phyloP scores from a whole-genome alignment of 2,797 vertebrate genomes.

The Poecilia picta region DNA sequence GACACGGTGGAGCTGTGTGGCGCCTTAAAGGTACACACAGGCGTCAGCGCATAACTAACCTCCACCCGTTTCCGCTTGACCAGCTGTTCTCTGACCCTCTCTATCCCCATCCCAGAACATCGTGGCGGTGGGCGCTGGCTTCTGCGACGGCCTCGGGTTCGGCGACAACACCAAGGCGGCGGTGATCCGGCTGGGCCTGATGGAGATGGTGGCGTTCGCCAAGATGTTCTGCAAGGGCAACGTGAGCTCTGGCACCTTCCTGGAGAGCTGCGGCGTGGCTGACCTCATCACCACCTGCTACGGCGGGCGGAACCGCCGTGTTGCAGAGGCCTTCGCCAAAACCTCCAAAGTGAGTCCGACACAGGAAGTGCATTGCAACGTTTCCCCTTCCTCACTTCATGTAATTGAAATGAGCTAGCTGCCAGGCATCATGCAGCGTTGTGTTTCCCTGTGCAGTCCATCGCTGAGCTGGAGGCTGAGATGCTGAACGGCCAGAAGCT shows the following conservation, averaged over 20 bases:
- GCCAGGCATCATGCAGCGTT: not conserved
- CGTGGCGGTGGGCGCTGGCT: slow-evolving; percentile 87
- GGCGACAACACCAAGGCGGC: slow-evolving; percentile 93
- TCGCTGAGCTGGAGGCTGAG: slow-evolving; percentile 86
- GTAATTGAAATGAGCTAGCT: not conserved
- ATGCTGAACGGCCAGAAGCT: slow-evolving; percentile 93
- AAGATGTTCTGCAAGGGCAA: slow-evolving; percentile 84
- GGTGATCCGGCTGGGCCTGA: slow-evolving; percentile 89
- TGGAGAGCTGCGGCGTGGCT: slow-evolving; percentile 91
- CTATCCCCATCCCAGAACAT: slow-evolving; percentile 79
- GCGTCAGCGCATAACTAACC: not conserved
- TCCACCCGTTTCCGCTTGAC: not conserved
- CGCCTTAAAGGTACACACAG: slow-evolving; percentile 83
- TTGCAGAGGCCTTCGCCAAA: slow-evolving; percentile 87
- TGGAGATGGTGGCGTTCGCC: slow-evolving; percentile 91
- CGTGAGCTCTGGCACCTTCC: slow-evolving; percentile 82
- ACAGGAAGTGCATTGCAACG: not conserved
- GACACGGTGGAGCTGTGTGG: slow-evolving; percentile 89
- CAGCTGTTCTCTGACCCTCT: not conserved
- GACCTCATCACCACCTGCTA: slow-evolving; percentile 93
- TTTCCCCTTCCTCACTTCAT: not conserved
- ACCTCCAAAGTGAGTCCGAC: slow-evolving; percentile 78
- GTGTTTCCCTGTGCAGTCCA: slow-evolving; percentile 72
- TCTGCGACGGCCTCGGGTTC: slow-evolving; percentile 86
- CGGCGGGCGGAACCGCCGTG: slow-evolving; percentile 87